Evolutionary conservation across 2,113 vertebrate species (phyloP), one percentile per base, ranked within the genome.

Genomic region (Carollia perspicillata): DNA sequence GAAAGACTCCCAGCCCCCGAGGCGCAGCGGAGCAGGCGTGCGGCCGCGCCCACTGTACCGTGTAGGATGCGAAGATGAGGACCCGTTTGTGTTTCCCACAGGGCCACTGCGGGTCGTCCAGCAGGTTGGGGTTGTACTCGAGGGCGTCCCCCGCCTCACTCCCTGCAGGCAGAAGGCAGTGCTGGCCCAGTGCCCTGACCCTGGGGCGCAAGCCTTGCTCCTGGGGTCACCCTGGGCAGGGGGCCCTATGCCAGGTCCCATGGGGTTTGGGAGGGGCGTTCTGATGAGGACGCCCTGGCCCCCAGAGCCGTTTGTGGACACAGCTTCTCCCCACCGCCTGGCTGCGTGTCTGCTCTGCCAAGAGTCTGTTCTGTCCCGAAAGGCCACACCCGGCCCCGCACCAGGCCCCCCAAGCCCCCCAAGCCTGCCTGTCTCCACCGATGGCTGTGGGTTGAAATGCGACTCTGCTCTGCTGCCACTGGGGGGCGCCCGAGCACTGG

Each of bases 81-180:
- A 99, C 99, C 16, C 99, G 98, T 96, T 99, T 99, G 96, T 99
- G 99, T 97, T 99, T 99, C 95, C 99, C 99, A 94, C 99, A 99
- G 37, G 99, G 99, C 99, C 99, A 99, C 95, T 99, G 99, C 10
- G 99, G 99, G 97, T 99, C 99, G 44, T 99, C 99, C 95, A 99
- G 98, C 89, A 99, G 97, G 98, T 99, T 98, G 8, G 99, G 99
- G 97, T 99, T 99, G 65, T 99, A 99, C 65, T 99, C 99, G 8
- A 97, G 23, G 1, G 98, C 40, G 6, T 99, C 99, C 6, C 99
- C 99, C 1, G 58, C 85, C 13, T 99, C 99, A 0, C 85, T 93
- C 96, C 99, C 99, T 99, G 97, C 18, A 85, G 47, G 92, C 89
- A 97, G 0, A 6, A 86, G 28, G n/a, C 44, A 84, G 58, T 91